A percentile compares a stretch with the other conserved stretches of the same genome.
These are phyloP conservation scores for Diplogasteroides magnus DNA, from an alignment of 1,140 invertebrate species.

Conservation along the genomic window DNA sequence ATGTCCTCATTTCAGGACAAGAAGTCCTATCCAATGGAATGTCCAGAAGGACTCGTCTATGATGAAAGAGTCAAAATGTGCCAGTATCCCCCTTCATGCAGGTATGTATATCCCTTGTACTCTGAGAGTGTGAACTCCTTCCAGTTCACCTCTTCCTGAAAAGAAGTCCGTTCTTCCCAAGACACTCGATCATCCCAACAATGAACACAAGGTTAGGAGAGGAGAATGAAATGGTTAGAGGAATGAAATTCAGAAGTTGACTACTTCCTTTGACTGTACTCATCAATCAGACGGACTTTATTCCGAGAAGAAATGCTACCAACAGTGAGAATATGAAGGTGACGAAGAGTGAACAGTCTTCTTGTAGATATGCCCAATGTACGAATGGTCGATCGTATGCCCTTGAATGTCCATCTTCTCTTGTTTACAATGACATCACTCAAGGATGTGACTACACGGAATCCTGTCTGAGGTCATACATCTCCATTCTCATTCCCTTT, in stretches of 20 bases:
- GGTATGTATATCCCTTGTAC: background rate
- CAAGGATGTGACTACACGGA: slow-evolving; percentile 2
- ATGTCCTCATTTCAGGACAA: too few species aligned
- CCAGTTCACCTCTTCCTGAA: slow-evolving; percentile 1
- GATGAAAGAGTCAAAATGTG: slow-evolving; percentile 8
- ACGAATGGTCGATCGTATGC: background rate
- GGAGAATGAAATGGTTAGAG: background rate
- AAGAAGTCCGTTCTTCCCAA: too few species aligned
- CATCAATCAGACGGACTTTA: background rate
- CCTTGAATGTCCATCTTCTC: background rate
- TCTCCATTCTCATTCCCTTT: background rate
- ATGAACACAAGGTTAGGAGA: background rate
- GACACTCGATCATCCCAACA: background rate
- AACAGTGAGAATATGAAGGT: background rate
- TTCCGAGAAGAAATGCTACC: background rate
- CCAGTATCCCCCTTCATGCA: slow-evolving; percentile 7
- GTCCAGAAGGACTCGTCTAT: slow-evolving; percentile 1
- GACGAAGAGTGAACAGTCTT: background rate
- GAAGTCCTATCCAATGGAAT: background rate
- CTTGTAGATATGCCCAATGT: slow-evolving; percentile 1
- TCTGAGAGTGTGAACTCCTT: background rate
- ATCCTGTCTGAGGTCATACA: background rate
- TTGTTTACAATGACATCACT: background rate
- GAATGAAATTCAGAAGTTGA: background rate
- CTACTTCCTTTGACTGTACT: background rate